phyloP scores from a whole-genome alignment of 2,113 vertebrate genomes.

The Zapornia atra region DNA sequence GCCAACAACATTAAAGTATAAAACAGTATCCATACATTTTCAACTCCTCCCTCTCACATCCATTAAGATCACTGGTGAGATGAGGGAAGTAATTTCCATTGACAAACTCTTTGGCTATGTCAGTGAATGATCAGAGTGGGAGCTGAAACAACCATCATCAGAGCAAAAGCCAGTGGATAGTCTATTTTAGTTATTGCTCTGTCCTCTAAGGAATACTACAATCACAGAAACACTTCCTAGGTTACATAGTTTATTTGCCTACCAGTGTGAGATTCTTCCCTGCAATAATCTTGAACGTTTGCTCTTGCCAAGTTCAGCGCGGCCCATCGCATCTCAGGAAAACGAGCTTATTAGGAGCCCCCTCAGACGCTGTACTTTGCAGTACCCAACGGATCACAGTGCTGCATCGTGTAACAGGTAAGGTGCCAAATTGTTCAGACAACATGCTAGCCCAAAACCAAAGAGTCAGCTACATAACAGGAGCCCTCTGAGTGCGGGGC shows the following conservation, averaged over 20 bases:
- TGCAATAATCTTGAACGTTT: neutral
- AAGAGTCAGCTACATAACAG: neutral
- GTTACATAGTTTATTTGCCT: neutral
- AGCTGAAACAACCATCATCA: neutral
- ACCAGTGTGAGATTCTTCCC: neutral
- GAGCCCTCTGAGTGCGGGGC: neutral
- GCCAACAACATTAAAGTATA: neutral
- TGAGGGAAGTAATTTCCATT: neutral
- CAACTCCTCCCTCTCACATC: neutral
- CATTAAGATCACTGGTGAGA: neutral
- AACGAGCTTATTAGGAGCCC: neutral
- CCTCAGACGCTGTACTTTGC: neutral
- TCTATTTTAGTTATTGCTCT: neutral
- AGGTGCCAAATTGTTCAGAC: neutral
- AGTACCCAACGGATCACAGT: neutral
- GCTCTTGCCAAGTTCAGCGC: neutral
- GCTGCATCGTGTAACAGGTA: neutral
- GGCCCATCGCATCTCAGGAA: neutral
- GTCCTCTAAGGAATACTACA: neutral
- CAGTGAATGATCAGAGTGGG: neutral
- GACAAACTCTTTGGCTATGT: neutral
- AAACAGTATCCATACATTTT: neutral
- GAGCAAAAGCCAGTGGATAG: neutral
- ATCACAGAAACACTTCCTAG: slow-evolving; percentile 8
- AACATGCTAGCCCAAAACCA: neutral